These are phyloP conservation scores for Pipistrellus nathusii DNA, from an alignment of 2,797 vertebrate species.

Conservation along the genomic window DNA sequence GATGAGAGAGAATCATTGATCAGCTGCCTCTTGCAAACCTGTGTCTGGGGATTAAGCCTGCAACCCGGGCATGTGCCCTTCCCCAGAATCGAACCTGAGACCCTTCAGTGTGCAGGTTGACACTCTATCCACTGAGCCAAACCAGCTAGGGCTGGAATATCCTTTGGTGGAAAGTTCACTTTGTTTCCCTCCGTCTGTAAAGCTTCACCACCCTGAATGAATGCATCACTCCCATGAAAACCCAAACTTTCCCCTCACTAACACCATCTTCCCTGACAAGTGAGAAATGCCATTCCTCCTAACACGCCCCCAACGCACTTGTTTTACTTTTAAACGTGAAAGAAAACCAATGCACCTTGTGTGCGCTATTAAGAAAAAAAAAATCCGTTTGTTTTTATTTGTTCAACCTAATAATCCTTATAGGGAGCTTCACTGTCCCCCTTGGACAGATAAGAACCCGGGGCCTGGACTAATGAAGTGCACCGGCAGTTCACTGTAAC, in stretches of 20 bases:
- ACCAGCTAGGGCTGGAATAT: neutral
- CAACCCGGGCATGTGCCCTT: no score
- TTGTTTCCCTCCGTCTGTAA: neutral
- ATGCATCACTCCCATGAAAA: neutral
- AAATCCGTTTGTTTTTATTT: conserved; percentile 6
- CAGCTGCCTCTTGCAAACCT: no score
- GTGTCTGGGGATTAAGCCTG: no score
- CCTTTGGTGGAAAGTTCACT: neutral
- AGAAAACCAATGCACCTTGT: neutral
- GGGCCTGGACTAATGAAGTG: conserved; percentile 47
- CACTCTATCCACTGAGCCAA: no score
- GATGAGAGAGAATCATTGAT: no score
- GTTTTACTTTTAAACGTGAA: conserved; percentile 32
- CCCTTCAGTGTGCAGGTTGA: no score
- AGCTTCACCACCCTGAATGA: neutral
- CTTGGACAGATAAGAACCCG: conserved; percentile 61
- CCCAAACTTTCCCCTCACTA: neutral
- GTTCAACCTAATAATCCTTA: neutral
- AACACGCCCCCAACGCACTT: neutral
- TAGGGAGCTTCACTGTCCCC: conserved; percentile 25
- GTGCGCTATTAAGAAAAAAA: neutral
- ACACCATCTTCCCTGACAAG: neutral
- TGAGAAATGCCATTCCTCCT: neutral
- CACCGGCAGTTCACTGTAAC: neutral
- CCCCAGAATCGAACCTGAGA: no score